Evolutionary conservation across 2,888 invertebrate genomes (phyloP), one percentile per base, ranked within the genome.

Genomic region (Listrodromus nycthemerus): DNA sequence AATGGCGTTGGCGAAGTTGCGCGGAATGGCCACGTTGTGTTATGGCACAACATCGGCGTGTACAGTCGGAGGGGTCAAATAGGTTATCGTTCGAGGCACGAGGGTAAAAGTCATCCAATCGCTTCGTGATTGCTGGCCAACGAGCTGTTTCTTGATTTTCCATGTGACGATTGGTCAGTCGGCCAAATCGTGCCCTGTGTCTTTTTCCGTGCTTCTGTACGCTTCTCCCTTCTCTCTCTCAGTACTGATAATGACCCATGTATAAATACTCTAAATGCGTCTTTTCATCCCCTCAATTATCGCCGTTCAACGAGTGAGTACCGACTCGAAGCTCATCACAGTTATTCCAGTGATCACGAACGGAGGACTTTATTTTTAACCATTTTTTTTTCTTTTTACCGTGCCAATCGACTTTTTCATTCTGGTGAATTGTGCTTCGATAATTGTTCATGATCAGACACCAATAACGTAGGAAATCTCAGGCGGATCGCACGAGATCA

Each of bases 91-190:
- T 16, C 30, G 45, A 6, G 67, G 19, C 37, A 73, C 85, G 86
- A 87, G 89, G 89, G 87, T 89, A 91, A 91, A 92, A 91, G 91
- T 91, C 91, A 90, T 88, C 24, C 87, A 88, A 86, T 89, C 88
- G 86, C 55, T 76, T 41, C 61, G 27, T 30, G 55, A 21, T 6
- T 6, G 19, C 19, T 33, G 19, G 0, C 55, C 19, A 55, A 24
- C 82, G 73, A 37, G 37, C 83, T 73, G 65, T 81, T 82, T 82
- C 79, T 83, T 79, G 71, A 73, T 83, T 79, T 52, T 69, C 78
- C 85, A 85, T 83, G 80, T 83, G 79, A 75, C 41, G 75, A 85
- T 82, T 85, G 82, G 83, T 80, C 80, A 71, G 73, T 78, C 50
- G 27, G 52, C 24, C 30, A 33, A 80, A 66, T 87, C 83, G 74